A percentile compares a stretch with the other conserved stretches of the same genome.
These are phyloP conservation scores for Diarsia mendica DNA, from an alignment of 2,888 invertebrate genomes.

Conservation along the genomic window DNA sequence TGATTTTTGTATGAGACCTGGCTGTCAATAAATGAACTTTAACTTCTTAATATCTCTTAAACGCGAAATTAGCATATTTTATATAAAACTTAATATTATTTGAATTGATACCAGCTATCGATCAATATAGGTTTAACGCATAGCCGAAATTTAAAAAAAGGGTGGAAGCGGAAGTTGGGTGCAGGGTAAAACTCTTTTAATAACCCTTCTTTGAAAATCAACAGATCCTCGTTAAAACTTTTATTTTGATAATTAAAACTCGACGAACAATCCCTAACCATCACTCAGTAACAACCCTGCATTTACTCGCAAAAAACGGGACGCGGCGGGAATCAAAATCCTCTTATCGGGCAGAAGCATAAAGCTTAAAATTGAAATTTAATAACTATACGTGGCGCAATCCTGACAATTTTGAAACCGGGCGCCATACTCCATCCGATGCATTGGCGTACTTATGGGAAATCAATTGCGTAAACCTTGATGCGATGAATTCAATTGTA, in stretches of 20 bases:
- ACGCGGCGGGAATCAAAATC: conserved; percentile 79
- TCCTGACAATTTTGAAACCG: conserved; percentile 60
- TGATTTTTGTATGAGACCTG: too few species aligned
- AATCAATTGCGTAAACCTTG: conserved; percentile 42
- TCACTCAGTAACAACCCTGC: conserved; percentile 64
- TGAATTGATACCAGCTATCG: too few species aligned
- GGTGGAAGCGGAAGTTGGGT: too few species aligned
- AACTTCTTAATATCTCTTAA: too few species aligned
- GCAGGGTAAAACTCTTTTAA: too few species aligned
- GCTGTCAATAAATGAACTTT: too few species aligned
- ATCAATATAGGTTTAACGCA: too few species aligned
- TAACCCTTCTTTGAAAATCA: not conserved
- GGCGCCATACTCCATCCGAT: conserved; percentile 25
- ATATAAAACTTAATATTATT: too few species aligned
- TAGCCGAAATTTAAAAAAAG: too few species aligned
- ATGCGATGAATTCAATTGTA: conserved; percentile 3
- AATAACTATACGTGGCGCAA: conserved; percentile 72
- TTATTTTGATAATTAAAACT: not conserved
- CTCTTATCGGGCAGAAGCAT: conserved; percentile 81
- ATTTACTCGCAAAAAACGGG: conserved; percentile 73
- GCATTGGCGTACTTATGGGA: conserved; percentile 41
- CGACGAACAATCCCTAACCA: conserved; percentile 12
- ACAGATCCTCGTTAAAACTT: not conserved
- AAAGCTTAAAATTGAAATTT: conserved; percentile 85
- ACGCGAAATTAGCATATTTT: too few species aligned